These are phyloP conservation scores for Zaprionus camerounensis DNA, from an alignment of 1,140 invertebrate genomes.

Conservation along the genomic window DNA sequence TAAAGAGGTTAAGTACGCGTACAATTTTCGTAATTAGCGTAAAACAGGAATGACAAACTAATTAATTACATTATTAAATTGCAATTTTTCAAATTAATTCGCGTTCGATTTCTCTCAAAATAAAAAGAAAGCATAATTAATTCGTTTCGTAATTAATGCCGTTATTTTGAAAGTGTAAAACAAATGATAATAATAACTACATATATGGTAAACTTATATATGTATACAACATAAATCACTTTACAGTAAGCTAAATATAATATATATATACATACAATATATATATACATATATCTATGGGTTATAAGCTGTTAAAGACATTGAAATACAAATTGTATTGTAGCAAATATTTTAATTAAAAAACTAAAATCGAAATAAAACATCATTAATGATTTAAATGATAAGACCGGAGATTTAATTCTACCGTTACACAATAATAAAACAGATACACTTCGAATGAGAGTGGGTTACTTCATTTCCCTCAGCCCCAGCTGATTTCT, in stretches of 20 bases:
- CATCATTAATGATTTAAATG: conserved; percentile 69
- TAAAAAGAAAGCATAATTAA: conserved; percentile 20
- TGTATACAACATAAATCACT: conserved; percentile 65
- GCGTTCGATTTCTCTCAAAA: conserved; percentile 68
- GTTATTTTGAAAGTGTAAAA: conserved; percentile 74
- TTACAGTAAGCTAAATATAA: conserved; percentile 66
- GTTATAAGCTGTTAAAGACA: conserved; percentile 78
- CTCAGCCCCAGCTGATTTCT: not conserved
- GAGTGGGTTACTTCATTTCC: not conserved
- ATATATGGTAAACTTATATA: conserved; percentile 48
- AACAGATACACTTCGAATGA: conserved; percentile 8
- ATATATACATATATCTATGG: conserved; percentile 48
- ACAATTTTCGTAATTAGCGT: not conserved
- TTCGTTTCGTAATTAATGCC: conserved; percentile 48
- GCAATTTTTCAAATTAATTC: conserved; percentile 69
- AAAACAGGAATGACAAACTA: conserved; percentile 36
- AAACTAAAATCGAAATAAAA: conserved; percentile 75
- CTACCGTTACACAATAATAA: conserved; percentile 24
- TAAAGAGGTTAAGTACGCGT: conserved; percentile 2
- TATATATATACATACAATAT: conserved; percentile 33
- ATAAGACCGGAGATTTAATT: conserved; percentile 11
- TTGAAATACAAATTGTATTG: conserved; percentile 70
- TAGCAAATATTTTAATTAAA: conserved; percentile 66
- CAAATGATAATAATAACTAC: conserved; percentile 74
- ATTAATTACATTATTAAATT: conserved; percentile 51